Conservation (phyloP, 2,113 vertebrate species). For the Cottus gobio region DNA sequence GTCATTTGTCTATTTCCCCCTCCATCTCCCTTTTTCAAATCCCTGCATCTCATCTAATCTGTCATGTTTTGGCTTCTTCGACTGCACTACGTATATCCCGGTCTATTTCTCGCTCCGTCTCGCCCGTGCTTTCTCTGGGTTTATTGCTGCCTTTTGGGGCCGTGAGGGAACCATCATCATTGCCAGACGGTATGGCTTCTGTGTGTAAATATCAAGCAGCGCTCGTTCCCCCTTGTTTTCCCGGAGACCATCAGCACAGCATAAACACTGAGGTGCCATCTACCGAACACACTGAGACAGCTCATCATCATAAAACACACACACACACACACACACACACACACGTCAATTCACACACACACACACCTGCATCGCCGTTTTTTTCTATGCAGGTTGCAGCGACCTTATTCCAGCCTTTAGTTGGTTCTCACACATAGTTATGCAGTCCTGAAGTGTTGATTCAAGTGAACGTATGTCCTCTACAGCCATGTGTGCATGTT, state of each 20-base stretch:
- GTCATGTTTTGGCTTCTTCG: conserved; percentile 46
- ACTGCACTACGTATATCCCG: conserved; percentile 29
- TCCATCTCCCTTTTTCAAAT: conserved; percentile 25
- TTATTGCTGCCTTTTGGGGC: conserved; percentile 72
- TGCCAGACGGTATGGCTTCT: conserved; percentile 65
- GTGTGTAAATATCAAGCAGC: conserved; percentile 78
- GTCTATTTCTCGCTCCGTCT: conserved; percentile 45
- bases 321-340: conserved; percentile 26
- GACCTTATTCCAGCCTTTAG: conserved; percentile 6
- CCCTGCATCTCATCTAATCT: conserved; percentile 40
- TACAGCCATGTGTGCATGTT: not conserved
- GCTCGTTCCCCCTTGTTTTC: conserved; percentile 57
- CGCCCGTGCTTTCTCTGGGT: conserved; percentile 45
- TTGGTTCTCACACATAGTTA: conserved; percentile 31
- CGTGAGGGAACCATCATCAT: conserved; percentile 73
- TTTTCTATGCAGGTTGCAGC: conserved; percentile 18
- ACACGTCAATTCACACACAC: conserved; percentile 4
- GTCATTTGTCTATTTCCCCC: conserved; percentile 16
- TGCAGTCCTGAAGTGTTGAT: conserved; percentile 23
- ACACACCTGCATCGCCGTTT: not conserved
- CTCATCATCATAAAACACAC: conserved; percentile 66
- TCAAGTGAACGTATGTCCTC: conserved; percentile 13
- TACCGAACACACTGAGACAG: conserved; percentile 46
- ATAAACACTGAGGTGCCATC: conserved; percentile 66
- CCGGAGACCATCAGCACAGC: conserved; percentile 67